A percentile compares a stretch with the other conserved stretches of the same genome.
phyloP scores from a whole-genome alignment of 2,113 vertebrate genomes.

The Pomatorhinus ruficollis region DNA sequence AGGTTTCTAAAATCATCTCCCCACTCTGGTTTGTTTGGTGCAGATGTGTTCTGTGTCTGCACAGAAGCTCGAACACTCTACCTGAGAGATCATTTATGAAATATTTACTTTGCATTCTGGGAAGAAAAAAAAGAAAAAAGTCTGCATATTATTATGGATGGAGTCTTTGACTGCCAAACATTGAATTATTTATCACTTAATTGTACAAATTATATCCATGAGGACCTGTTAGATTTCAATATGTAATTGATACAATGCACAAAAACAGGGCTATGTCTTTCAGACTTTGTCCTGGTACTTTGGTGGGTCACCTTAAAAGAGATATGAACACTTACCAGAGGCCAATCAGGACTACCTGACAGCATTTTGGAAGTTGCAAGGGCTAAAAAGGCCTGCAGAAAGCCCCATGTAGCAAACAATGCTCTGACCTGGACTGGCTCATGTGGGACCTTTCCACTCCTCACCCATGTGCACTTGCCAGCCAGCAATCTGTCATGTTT shows the following conservation, averaged over 20 bases:
- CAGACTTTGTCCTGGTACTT: not conserved
- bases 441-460: not conserved
- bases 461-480: rapidly evolving
- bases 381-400: not conserved
- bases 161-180: slow-evolving; percentile 1
- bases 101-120: slow-evolving; percentile 12
- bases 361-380: not conserved
- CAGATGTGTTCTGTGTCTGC: not conserved
- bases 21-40: not conserved
- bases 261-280: not conserved
- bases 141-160: slow-evolving; percentile 23
- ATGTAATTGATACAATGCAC: not conserved
- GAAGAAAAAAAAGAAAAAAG: not conserved
- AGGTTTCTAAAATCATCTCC: not conserved
- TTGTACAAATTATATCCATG: slow-evolving; percentile 34
- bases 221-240: slow-evolving; percentile 10
- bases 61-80: not conserved
- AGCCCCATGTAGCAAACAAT: not conserved
- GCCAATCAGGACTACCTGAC: not conserved
- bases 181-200: slow-evolving; percentile 60
- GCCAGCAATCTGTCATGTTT: rapidly evolving
- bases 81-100: slow-evolving; percentile 29
- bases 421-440: not conserved
- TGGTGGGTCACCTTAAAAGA: not conserved
- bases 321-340: not conserved